Evolutionary conservation across 2,888 invertebrate genomes (phyloP), one percentile per base, ranked within the genome.

Genomic region (Oscheius myriophilus): DNA sequence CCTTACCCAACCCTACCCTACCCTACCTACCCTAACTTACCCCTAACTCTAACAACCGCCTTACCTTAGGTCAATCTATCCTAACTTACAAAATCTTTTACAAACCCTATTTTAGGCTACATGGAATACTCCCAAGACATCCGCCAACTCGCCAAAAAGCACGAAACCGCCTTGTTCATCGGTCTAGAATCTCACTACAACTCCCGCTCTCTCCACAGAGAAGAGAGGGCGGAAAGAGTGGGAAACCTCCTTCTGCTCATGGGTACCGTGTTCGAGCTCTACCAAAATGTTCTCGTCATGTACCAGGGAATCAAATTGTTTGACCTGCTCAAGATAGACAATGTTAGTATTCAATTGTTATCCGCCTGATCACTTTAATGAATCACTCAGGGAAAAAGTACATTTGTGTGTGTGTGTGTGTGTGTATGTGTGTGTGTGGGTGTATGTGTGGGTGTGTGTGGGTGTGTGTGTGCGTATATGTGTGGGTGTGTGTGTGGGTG

Each of bases 211-310:
- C 45, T 66, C 26, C 51, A 62, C 43, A 39, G 58, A 11, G 54
- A 49, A 3, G 71, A 75, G 14, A 73, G 57, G 26, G 52, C 71
- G 21, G 46, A 65, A 12, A 59, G 77, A 12, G 1, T 75, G 16
- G 77, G 77, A 14, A 77, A 77, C 42, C 18, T 77, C 14, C 68
- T 77, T 0, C 52, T 77, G 7, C 46, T 77, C 6, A 75, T 75
- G 74, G 77, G 77, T 11, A 73, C 74, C 21, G 59, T 77, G 21
- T 77, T 75, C 59, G 77, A 63, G n/a, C 39, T 63, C 1, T 51
- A 52, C 21, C 53, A 52, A 16, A 25, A 12, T 9, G 11, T 63
- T 7, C 52, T 42, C 14, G 63, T 52, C 16, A 52, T 53, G 52
- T 63, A 63, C 25, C 53, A 63, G 23, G 63, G 63, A 12, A 63